phyloP scores from a whole-genome alignment of 2,113 vertebrate species.

The Nicator chloris region DNA sequence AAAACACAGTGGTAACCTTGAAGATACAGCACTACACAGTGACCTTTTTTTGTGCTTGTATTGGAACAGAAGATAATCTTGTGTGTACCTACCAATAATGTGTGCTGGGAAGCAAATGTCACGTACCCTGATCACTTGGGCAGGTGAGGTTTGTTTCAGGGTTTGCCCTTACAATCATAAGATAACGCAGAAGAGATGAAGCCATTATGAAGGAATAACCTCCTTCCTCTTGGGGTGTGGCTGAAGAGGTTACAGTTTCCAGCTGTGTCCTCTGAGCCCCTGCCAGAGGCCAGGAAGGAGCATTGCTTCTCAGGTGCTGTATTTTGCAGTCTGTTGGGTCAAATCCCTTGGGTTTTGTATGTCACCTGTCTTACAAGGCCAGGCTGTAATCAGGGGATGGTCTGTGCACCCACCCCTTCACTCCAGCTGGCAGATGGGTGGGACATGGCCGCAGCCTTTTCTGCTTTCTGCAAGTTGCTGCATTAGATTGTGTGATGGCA shows the following conservation, averaged over 20 bases:
- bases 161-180: not conserved
- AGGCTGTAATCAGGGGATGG: not conserved
- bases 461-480: not conserved
- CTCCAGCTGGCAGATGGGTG: not conserved
- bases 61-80: not conserved
- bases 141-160: not conserved
- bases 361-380: not conserved
- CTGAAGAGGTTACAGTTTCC: not conserved
- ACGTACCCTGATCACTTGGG: not conserved
- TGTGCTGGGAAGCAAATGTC: not conserved
- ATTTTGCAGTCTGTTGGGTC: not conserved
- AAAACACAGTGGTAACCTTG: not conserved
- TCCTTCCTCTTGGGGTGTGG: not conserved
- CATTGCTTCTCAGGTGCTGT: not conserved
- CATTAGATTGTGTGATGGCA: fast-evolving
- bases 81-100: not conserved
- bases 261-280: not conserved
- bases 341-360: not conserved
- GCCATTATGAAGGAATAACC: not conserved
- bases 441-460: not conserved
- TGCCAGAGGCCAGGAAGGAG: not conserved
- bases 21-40: fast-evolving
- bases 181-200: fast-evolving
- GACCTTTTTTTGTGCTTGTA: not conserved
- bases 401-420: not conserved